These are phyloP conservation scores for Uria lomvia DNA, from an alignment of 2,113 vertebrate genomes.

Conservation along the genomic window DNA sequence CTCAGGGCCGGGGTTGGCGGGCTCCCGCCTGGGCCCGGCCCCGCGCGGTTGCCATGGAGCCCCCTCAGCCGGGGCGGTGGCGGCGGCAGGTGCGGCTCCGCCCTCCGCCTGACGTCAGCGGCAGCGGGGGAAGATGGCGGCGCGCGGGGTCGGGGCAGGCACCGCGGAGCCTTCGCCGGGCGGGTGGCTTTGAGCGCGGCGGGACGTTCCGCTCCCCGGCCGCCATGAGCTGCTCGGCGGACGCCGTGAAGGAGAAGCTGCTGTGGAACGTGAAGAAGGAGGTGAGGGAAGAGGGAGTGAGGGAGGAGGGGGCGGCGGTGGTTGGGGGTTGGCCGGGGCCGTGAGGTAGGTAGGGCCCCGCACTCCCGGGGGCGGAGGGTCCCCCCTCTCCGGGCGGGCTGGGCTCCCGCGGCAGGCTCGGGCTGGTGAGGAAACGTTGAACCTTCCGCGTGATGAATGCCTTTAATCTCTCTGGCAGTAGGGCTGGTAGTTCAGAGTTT, in stretches of 20 bases:
- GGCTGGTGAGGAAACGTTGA: background rate
- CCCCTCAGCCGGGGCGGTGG: background rate
- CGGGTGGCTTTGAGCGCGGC: background rate
- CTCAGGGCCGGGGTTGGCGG: background rate
- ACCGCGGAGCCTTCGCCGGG: background rate
- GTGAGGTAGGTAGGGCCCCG: background rate
- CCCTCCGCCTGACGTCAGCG: background rate
- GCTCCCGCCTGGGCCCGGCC: slow-evolving; percentile 32
- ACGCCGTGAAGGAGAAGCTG: slow-evolving; percentile 87
- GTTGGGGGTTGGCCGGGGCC: no score
- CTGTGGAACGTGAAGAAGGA: slow-evolving; percentile 93
- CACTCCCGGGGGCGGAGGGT: no score
- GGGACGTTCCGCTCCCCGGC: background rate
- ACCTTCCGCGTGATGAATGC: background rate
- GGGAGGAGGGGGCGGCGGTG: background rate
- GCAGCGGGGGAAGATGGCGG: background rate
- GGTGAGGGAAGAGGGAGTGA: slow-evolving; percentile 58
- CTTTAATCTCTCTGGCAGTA: background rate
- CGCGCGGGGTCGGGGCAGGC: background rate
- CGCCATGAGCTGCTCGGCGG: slow-evolving; percentile 84
- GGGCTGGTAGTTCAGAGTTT: background rate
- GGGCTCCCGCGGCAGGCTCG: background rate
- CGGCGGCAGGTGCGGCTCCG: background rate
- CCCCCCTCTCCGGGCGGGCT: background rate
- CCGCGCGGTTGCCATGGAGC: background rate